A percentile compares a stretch with the other conserved stretches of the same genome.
phyloP scores from a whole-genome alignment of 2,797 vertebrate species.

The Adrianichthys oophorus region DNA sequence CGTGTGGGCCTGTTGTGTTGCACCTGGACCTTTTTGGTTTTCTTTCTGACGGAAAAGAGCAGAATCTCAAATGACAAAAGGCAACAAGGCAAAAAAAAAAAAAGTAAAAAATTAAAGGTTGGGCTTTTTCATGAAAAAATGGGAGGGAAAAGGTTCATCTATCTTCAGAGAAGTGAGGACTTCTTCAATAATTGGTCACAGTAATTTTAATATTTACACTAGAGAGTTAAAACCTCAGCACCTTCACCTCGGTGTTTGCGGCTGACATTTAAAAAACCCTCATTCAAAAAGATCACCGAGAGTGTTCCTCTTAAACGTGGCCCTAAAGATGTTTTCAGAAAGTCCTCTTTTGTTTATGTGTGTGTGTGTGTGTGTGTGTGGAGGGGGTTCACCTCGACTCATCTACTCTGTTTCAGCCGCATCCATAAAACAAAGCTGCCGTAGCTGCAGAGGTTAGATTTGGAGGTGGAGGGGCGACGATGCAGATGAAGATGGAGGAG shows the following conservation, averaged over 20 bases:
- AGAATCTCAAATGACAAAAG: not conserved
- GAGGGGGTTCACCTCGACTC: conserved; percentile 36
- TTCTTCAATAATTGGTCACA: conserved; percentile 9
- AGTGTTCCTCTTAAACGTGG: conserved; percentile 19
- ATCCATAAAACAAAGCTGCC: conserved; percentile 44
- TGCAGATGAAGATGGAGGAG: conserved; percentile 43
- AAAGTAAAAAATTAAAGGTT: not conserved
- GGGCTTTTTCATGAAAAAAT: not conserved
- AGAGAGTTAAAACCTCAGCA: conserved; percentile 20
- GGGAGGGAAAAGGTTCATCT: not conserved
- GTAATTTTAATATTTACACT: conserved; percentile 34
- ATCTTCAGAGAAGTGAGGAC: conserved; percentile 2
- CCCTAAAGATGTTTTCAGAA: conserved; percentile 44
- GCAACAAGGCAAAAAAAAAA: not conserved
- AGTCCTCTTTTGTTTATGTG: conserved; percentile 32
- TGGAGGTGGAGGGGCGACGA: conserved; percentile 48
- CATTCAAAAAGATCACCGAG: conserved; percentile 1
- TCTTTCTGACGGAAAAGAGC: not conserved
- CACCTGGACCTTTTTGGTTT: too few species aligned
- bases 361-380: not conserved
- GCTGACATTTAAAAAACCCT: conserved; percentile 46
- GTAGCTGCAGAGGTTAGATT: conserved; percentile 34
- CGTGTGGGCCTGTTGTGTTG: not conserved
- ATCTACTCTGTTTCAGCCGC: conserved; percentile 14
- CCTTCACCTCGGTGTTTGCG: conserved; percentile 14